Percentiles rank a stretch among this genome's conserved stretches.
Evolutionary conservation across 1,140 invertebrate genomes (phyloP).

Genomic region (Nebria ingens): DNA sequence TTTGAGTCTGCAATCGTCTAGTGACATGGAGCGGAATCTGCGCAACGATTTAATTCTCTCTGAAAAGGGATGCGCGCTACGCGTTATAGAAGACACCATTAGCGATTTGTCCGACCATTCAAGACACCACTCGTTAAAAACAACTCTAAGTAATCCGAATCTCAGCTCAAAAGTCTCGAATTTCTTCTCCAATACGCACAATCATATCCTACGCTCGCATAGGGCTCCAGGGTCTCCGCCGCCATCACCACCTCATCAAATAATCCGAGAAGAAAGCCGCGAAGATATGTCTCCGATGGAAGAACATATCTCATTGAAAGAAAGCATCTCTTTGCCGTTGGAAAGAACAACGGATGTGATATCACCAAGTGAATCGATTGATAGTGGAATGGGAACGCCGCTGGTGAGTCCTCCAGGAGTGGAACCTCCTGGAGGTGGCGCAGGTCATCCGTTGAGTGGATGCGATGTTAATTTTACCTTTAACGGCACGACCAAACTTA

Average conservation of each 20-base stretch:
- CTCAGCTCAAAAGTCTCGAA: conserved; percentile 40
- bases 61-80: conserved; percentile 11
- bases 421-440: conserved; percentile 27
- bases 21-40: neutral
- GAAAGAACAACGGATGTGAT: conserved; percentile 21
- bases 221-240: conserved; percentile 20
- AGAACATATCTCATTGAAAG: conserved; percentile 12
- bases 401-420: neutral
- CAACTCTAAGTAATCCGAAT: conserved; percentile 38
- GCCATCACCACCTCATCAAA: conserved; percentile 9
- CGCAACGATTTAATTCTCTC: neutral
- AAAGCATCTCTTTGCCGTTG: conserved; percentile 13
- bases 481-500: conserved; percentile 54
- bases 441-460: conserved; percentile 43
- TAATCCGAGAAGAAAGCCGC: conserved; percentile 20
- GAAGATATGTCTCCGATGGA: conserved; percentile 29
- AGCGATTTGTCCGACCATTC: conserved; percentile 27
- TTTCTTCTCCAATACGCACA: conserved; percentile 53
- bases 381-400: conserved; percentile 33
- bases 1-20: neutral
- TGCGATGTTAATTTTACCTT: conserved; percentile 53
- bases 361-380: conserved; percentile 18
- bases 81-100: conserved; percentile 16
- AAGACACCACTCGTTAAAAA: conserved; percentile 31
- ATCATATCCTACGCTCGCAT: conserved; percentile 48